phyloP scores from a whole-genome alignment of 2,113 vertebrate species.

The Pandion haliaetus region DNA sequence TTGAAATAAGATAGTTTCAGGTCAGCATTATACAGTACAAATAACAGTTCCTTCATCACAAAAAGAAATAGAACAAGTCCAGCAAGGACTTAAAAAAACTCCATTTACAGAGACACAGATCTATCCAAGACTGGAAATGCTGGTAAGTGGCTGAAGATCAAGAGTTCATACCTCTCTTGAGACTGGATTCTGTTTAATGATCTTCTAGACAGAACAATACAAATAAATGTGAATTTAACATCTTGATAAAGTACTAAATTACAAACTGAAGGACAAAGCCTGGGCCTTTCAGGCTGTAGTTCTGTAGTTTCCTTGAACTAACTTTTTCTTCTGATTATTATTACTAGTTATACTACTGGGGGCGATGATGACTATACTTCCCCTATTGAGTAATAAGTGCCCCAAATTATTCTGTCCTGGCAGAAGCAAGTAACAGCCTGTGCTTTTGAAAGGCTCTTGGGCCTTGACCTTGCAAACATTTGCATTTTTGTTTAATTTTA shows the following conservation, averaged over 20 bases:
- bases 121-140: background rate
- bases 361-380: background rate
- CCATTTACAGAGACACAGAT: background rate
- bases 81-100: background rate
- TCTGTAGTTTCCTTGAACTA: background rate
- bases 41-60: background rate
- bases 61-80: background rate
- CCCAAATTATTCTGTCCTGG: background rate
- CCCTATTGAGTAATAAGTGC: background rate
- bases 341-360: background rate
- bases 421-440: background rate
- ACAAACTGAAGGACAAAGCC: background rate
- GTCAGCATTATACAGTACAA: background rate
- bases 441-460: background rate
- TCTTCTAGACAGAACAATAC: background rate
- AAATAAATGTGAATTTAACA: background rate
- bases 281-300: background rate
- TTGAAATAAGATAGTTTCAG: background rate
- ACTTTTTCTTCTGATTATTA: background rate
- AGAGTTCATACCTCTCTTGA: background rate
- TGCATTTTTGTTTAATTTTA: background rate
- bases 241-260: background rate
- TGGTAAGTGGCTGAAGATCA: background rate
- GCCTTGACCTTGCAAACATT: background rate
- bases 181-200: background rate